Evolutionary conservation across 1,140 invertebrate genomes (phyloP).

Genomic region (Aphaenogaster rudis): DNA sequence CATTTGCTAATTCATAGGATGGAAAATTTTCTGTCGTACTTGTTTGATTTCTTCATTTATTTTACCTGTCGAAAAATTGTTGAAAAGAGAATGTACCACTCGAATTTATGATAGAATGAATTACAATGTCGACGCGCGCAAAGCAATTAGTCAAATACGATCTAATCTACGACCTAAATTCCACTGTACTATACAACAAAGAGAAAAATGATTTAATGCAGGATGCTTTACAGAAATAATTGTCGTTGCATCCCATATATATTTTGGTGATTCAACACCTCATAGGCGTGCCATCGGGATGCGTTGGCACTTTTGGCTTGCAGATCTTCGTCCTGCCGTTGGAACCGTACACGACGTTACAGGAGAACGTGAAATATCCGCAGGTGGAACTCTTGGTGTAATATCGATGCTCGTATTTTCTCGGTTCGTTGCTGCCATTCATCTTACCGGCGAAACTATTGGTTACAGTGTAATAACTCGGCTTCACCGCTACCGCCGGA

Average conservation of each 20-base stretch:
- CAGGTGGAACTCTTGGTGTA: constrained; percentile 95
- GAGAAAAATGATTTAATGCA: constrained; percentile 1
- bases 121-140: neutral
- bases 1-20: neutral
- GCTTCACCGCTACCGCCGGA: constrained; percentile 67
- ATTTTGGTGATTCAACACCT: constrained; percentile 79
- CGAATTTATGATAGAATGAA: constrained; percentile 12
- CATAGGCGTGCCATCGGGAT: constrained; percentile 88
- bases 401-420: constrained; percentile 89
- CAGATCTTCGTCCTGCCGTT: constrained; percentile 93
- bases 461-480: constrained; percentile 89
- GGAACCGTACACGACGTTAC: constrained; percentile 92
- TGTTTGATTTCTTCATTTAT: constrained; percentile 4
- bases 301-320: constrained; percentile 90
- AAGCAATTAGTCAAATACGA: constrained; percentile 41
- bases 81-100: constrained; percentile 14
- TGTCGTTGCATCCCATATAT: neutral
- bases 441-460: constrained; percentile 92
- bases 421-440: constrained; percentile 86
- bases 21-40: neutral
- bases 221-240: constrained; percentile 39
- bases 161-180: constrained; percentile 21
- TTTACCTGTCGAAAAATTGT: neutral
- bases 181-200: neutral
- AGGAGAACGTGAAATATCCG: constrained; percentile 94